Evolutionary conservation across 2,113 vertebrate species (phyloP), one percentile per base, ranked within the genome.

Genomic region (Sisor rabdophorus): DNA sequence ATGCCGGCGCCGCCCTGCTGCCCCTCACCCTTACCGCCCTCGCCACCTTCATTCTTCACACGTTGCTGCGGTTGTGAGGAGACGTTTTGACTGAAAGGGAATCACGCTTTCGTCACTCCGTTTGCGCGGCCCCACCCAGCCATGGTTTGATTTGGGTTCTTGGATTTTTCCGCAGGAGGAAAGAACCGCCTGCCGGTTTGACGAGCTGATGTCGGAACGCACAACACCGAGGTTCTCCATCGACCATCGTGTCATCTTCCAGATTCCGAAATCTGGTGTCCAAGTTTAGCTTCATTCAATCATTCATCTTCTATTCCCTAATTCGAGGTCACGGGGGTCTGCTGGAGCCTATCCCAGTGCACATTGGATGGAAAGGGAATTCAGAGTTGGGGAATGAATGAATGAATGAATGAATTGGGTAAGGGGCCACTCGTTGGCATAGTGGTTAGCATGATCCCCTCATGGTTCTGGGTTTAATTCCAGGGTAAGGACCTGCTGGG

Each of bases 51-150:
- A 1, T 30, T 20, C 24, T 82, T 17, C 68, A 72, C 56, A 79
- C 28, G 76, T 73, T 79, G 12, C 72, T 75, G 67, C 64, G n/a
- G n/a, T n/a, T 53, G 13, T 74, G 26, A 40, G 63, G 63, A 78
- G n/a, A 65, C 22, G 26, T 26, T 40, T 52, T 56, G 52, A 55
- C 10, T 50, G 2, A 10, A 40, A 58, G 10, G 19, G 54, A 22
- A 71, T 56, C 22, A 22, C 24, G 67, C 17, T n/a, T n/a, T 55
- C 19, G 63, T 32, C 52, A 69, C 52, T 77, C 26, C 16, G 24
- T 12, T 74, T 74, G 70, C 79, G 77, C 79, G 77, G 64, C n/a
- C 52, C 67, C 53, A 52, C 6, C 3, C 26, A 19, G 63, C 75
- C 16, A 19, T 50, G 60, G 36, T 63, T 56, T 19, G 24, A 15